A percentile compares a stretch with the other conserved stretches of the same genome.
Conservation (phyloP, 1,140 invertebrate genomes). For the Anthonomus grandis region DNA sequence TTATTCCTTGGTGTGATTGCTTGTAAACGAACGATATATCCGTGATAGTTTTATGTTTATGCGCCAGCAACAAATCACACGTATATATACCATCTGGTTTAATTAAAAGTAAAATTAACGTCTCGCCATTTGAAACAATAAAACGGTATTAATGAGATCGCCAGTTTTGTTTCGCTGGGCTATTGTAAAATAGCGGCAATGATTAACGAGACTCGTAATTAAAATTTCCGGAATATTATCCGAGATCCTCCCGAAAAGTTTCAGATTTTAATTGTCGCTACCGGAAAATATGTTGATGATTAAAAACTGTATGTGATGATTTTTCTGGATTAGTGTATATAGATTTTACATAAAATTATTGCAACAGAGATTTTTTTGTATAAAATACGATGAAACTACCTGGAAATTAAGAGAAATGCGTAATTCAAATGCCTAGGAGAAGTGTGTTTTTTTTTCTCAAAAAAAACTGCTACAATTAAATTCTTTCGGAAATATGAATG, state of each 20-base stretch:
- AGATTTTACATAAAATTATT: too few relatives aligned
- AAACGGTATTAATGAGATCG: constrained; percentile 8
- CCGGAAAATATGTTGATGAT: not conserved
- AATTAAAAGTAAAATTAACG: constrained; percentile 12
- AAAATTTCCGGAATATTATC: constrained; percentile 1
- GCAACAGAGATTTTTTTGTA: too few relatives aligned
- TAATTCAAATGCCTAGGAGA: too few relatives aligned
- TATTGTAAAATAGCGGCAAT: not conserved
- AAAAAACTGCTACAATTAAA: too few relatives aligned
- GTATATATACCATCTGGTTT: not conserved
- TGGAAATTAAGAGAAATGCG: too few relatives aligned
- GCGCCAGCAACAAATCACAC: not conserved
- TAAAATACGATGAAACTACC: too few relatives aligned
- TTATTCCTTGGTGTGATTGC: too few relatives aligned
- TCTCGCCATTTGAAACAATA: not conserved
- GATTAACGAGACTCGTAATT: constrained; percentile 1
- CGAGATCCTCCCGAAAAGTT: not conserved
- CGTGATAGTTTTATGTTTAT: not conserved
- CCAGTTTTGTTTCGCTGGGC: constrained; percentile 3
- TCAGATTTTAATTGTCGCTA: constrained; percentile 5
- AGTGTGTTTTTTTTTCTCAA: too few relatives aligned
- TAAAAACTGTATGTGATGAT: too few relatives aligned
- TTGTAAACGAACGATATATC: too few relatives aligned
- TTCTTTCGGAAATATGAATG: too few relatives aligned
- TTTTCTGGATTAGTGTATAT: too few relatives aligned